phyloP scores from a whole-genome alignment of 2,888 invertebrate genomes.

The Tinea semifulvella region DNA sequence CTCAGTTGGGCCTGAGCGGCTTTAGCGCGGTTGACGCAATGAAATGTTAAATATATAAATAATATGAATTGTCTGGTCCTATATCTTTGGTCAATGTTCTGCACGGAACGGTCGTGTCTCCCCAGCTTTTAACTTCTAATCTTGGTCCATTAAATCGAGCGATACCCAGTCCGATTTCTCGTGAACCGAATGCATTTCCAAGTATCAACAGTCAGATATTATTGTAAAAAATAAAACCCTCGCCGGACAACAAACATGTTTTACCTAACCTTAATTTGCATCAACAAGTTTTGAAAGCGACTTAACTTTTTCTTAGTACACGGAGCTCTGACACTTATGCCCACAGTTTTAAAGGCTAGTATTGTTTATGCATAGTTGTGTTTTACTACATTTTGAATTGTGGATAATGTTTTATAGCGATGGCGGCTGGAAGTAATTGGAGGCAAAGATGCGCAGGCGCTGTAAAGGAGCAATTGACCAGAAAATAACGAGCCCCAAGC shows the following conservation, averaged over 20 bases:
- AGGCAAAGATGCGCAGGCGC: slow-evolving; percentile 64
- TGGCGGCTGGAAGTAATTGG: slow-evolving; percentile 64
- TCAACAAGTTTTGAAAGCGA: slow-evolving; percentile 20
- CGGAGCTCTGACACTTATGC: slow-evolving; percentile 18
- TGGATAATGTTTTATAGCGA: slow-evolving; percentile 43
- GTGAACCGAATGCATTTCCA: slow-evolving; percentile 58
- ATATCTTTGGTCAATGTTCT: too few relatives aligned
- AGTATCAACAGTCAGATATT: slow-evolving; percentile 58
- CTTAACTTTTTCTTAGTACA: not conserved
- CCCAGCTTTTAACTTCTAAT: slow-evolving; percentile 62
- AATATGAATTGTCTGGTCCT: too few relatives aligned
- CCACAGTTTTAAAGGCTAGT: slow-evolving; percentile 19
- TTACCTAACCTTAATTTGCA: slow-evolving; percentile 65
- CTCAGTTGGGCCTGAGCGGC: too few relatives aligned
- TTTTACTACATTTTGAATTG: slow-evolving; percentile 15
- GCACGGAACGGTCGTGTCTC: slow-evolving; percentile 21
- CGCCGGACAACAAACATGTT: slow-evolving; percentile 61
- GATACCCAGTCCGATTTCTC: slow-evolving; percentile 54
- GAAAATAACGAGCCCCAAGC: slow-evolving; percentile 63
- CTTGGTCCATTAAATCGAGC: slow-evolving; percentile 62
- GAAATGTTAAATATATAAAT: too few relatives aligned
- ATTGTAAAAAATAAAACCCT: slow-evolving; percentile 63
- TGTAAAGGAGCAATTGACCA: slow-evolving; percentile 65
- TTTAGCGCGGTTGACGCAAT: too few relatives aligned
- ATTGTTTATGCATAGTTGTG: slow-evolving; percentile 18